A percentile compares a stretch with the other conserved stretches of the same genome.
Evolutionary conservation across 2,797 vertebrate species (phyloP).

Genomic region (Falco berigora): DNA sequence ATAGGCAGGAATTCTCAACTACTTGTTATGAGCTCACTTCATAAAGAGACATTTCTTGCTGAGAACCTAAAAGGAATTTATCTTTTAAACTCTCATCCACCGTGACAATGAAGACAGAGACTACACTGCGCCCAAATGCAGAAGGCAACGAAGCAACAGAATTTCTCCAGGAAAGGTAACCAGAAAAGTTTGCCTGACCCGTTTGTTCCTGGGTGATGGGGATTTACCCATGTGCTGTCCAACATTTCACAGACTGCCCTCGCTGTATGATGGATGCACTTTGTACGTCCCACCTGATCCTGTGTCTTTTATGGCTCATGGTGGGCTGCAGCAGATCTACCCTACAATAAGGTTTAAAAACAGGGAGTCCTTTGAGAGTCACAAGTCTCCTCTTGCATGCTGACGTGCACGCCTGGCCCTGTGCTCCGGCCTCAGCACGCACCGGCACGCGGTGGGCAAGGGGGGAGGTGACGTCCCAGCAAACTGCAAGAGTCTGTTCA

Average conservation of each 20-base stretch:
- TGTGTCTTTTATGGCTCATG: background rate
- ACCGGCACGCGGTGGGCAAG: fast-evolving
- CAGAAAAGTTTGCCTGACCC: background rate
- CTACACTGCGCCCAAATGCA: no score
- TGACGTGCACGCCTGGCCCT: background rate
- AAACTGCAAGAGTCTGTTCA: fast-evolving
- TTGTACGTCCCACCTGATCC: fast-evolving
- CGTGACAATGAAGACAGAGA: background rate
- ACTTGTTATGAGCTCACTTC: background rate
- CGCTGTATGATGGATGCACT: fast-evolving
- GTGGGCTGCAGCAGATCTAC: background rate
- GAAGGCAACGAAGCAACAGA: background rate
- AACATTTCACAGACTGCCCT: background rate
- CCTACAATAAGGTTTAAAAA: background rate
- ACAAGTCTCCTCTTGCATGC: fast-evolving
- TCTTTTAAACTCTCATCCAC: background rate
- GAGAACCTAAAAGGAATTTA: background rate
- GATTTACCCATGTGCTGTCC: background rate
- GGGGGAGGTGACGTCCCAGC: background rate
- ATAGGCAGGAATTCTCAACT: background rate
- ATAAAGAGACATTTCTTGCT: background rate
- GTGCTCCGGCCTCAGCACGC: background rate
- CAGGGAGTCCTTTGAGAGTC: background rate
- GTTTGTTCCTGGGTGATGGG: background rate
- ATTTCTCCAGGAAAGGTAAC: background rate